Evolutionary conservation across 2,113 vertebrate genomes (phyloP), one percentile per base, ranked within the genome.

Genomic region (Perca schrenkii): DNA sequence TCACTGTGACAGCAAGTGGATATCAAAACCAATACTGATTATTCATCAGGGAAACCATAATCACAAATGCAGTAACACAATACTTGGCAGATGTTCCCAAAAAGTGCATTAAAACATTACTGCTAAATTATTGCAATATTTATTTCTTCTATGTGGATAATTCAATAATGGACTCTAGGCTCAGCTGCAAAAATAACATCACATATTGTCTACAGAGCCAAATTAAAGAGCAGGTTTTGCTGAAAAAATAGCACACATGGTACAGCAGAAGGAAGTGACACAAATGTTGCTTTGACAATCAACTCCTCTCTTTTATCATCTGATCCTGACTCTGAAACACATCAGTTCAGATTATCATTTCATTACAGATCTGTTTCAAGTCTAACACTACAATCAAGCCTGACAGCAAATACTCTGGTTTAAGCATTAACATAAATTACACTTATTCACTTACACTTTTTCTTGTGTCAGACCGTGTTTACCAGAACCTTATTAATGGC

Each of bases 401-500:
- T 21, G 21, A 25, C 70, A 79, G 8, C 17, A 53, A 49, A 68
- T 3, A 25, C 13, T 57, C n/a, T 47, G 25, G n/a, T 68, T 63
- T 56, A 61, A 68, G 52, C 47, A 43, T 69, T 57, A 69, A 66
- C 49, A 21, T 49, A 58, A 75, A 83, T 77, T 13, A 83, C 74
- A 74, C 66, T 10, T 40, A 40, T 40, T 10, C 40, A 40, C 8
- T 10, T 40, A 77, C 70, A 61, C 36, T 40, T 80, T 87, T 62
- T 78, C 57, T 43, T 15, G 40, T 79, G 83, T 89, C 83, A 86
- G 61, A 25, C n/a, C 50, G 11, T 91, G 88, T 93, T 93, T 88
- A 90, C 79, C 21, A 15, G 85, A 67, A 66, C 61, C 47, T 89
- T 74, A 93, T 94, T 94, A 90, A 93, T 80, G 88, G 50, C 73